These are phyloP conservation scores for Sarotherodon lohbergeri DNA, from an alignment of 2,113 vertebrate species.

Conservation along the genomic window DNA sequence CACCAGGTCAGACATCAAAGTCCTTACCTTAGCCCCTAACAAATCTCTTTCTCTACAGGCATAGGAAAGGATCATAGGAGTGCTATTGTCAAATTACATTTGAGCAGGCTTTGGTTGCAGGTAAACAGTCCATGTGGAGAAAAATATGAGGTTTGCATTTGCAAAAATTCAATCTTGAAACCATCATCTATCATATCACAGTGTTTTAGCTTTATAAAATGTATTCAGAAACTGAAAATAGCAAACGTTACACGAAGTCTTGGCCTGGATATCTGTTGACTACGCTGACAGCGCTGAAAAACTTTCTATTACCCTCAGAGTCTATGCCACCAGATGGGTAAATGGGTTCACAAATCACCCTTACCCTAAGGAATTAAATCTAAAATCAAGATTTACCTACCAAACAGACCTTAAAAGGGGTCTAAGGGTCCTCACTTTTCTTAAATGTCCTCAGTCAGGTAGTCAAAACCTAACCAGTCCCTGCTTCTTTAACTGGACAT, in stretches of 20 bases:
- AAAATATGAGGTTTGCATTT: background rate
- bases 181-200: background rate
- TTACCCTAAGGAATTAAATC: background rate
- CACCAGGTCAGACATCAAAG: background rate
- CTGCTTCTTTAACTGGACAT: background rate
- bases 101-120: background rate
- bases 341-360: background rate
- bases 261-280: background rate
- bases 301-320: background rate
- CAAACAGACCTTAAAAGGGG: background rate
- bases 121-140: background rate
- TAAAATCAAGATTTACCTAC: background rate
- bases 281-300: background rate
- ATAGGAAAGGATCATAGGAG: background rate
- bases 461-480: background rate
- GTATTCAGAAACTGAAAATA: background rate
- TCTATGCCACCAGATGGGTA: background rate
- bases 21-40: background rate
- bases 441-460: background rate
- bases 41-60: background rate
- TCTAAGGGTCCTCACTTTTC: background rate
- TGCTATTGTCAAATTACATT: background rate
- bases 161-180: background rate
- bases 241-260: background rate
- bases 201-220: background rate